Percentiles rank a stretch among this genome's conserved stretches.
These are phyloP conservation scores for Agapetus fuscipes DNA, from an alignment of 2,888 invertebrate species.

Conservation along the genomic window DNA sequence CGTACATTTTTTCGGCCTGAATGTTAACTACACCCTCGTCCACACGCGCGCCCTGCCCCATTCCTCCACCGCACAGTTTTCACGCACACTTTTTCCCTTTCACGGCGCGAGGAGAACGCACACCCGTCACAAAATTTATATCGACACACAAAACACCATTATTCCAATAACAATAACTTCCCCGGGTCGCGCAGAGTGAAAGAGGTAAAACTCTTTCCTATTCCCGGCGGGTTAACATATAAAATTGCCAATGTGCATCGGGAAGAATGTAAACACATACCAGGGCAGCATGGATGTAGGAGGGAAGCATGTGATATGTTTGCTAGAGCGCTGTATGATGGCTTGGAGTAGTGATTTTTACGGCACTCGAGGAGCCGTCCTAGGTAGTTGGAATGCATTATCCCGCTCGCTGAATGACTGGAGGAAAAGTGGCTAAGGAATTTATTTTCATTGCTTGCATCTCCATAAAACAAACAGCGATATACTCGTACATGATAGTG, in stretches of 20 bases:
- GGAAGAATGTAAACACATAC: constrained; percentile 10
- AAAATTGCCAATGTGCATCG: constrained; percentile 20
- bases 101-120: too few relatives aligned
- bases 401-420: constrained; percentile 6
- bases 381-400: constrained; percentile 18
- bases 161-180: constrained; percentile 15
- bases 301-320: not conserved
- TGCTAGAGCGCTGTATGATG: constrained; percentile 4
- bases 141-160: constrained; percentile 6
- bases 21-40: too few relatives aligned
- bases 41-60: too few relatives aligned
- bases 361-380: constrained; percentile 16
- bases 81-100: too few relatives aligned
- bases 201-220: constrained; percentile 14
- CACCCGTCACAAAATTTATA: constrained; percentile 3
- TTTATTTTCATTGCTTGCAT: constrained; percentile 15
- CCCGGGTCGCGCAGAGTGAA: constrained; percentile 1
- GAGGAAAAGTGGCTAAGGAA: not conserved
- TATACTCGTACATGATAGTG: too few relatives aligned
- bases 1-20: too few relatives aligned
- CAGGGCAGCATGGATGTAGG: not conserved
- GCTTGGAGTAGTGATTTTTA: constrained; percentile 20
- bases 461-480: not conserved
- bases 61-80: too few relatives aligned
- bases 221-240: constrained; percentile 18